These are phyloP conservation scores for Triplophysa tibetana DNA, from an alignment of 2,113 vertebrate genomes.

Conservation along the genomic window DNA sequence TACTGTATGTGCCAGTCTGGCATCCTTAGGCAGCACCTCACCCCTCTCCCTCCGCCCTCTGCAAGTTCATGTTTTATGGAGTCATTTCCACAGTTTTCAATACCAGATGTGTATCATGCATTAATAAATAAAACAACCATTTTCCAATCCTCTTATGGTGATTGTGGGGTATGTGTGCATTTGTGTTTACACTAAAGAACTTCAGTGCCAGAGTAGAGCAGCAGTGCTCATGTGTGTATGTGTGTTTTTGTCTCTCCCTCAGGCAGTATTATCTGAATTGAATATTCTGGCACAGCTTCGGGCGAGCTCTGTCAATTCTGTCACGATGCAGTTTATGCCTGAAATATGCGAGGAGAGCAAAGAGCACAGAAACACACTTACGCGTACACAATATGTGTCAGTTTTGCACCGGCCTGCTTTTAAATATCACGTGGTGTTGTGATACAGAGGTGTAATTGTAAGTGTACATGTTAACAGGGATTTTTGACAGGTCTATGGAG, in stretches of 20 bases:
- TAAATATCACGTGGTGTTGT: conserved; percentile 28
- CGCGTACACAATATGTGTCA: neutral
- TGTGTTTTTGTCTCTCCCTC: conserved; percentile 1
- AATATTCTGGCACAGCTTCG: conserved; percentile 11
- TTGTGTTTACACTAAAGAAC: neutral
- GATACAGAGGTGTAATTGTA: conserved; percentile 23
- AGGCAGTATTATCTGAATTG: conserved; percentile 23
- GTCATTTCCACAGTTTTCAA: conserved; percentile 7
- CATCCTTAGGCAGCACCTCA: neutral
- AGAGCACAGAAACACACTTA: neutral
- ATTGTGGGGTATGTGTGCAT: neutral
- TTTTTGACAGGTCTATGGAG: conserved; percentile 23
- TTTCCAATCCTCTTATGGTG: neutral
- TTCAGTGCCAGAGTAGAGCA: conserved; percentile 3
- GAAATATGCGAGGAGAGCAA: conserved; percentile 15
- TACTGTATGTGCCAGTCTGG: neutral
- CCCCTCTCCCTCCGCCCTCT: conserved; percentile 49
- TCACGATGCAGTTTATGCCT: conserved; percentile 8
- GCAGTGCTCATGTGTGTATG: neutral
- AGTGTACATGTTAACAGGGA: neutral
- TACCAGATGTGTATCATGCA: conserved; percentile 27
- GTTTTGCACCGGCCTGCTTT: conserved; percentile 3
- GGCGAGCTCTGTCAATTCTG: conserved; percentile 6
- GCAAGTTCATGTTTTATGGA: conserved; percentile 58
- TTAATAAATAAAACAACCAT: conserved; percentile 26